These are phyloP conservation scores for Brassicogethes aeneus DNA, from an alignment of 2,888 invertebrate species.

Conservation along the genomic window DNA sequence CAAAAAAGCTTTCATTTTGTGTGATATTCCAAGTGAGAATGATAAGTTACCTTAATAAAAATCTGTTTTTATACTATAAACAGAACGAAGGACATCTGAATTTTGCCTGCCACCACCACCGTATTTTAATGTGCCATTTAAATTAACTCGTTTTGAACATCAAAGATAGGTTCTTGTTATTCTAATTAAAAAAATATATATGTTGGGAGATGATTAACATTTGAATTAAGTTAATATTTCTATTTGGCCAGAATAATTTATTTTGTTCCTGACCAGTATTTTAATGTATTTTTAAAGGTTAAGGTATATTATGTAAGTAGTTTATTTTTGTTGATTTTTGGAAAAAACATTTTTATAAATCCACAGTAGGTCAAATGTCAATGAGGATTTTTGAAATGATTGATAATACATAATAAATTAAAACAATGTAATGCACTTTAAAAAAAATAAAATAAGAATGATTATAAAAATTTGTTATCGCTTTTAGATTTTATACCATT, in stretches of 20 bases:
- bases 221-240: not conserved
- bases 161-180: not conserved
- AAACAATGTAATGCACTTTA: too few relatives aligned
- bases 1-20: slow-evolving; percentile 16
- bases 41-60: not conserved
- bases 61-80: not conserved
- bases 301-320: not conserved
- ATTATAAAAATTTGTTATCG: too few relatives aligned
- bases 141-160: not conserved
- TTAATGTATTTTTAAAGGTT: not conserved
- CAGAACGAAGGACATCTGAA: not conserved
- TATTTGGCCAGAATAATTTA: not conserved
- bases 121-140: not conserved
- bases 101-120: not conserved
- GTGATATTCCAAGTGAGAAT: slow-evolving; percentile 3
- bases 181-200: not conserved
- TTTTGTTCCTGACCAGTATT: not conserved
- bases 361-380: too few relatives aligned
- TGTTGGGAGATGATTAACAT: not conserved
- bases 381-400: too few relatives aligned
- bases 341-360: too few relatives aligned
- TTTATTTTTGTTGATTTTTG: too few relatives aligned
- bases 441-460: too few relatives aligned
- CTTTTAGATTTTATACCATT: too few relatives aligned
- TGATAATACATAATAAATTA: too few relatives aligned